Base-by-base conservation (phyloP, 2,113 vertebrate species). In the Marcusenius ussheri region DNA sequence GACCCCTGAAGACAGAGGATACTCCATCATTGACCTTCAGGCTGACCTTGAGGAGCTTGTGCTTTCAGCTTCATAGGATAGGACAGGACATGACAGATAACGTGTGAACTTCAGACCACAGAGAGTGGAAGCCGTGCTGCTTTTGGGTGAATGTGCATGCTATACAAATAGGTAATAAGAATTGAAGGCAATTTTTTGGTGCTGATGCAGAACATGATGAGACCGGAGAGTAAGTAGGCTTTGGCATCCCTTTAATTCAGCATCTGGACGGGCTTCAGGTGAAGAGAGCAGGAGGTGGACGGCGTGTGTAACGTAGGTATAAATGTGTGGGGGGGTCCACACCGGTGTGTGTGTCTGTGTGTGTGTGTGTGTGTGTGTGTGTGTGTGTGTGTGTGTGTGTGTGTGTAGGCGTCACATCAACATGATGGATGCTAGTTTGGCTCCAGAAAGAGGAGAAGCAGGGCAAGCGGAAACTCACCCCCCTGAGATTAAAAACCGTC, bases 311-410 rank as follows among this genome's bases (percentile, higher is more conserved):
- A 3, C 7, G 3, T n/a, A 24, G 5, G 39, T 24, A 47, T 83
- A 21, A 5, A 6, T 83, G 42, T 46, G 42, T 11, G 19, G 1
- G 49, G 27, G 24, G 1, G 1, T 46, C 2, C 21, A 21, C 3
- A 3, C 21, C 17, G 49, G 62, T 88, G 66, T 91, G 90, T 93
- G 92, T 92, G 91, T 88, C 39, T 62, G 90, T 56, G 86, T 74
- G 66, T 74, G 27, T 21, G 3, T 35, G 66, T 11, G 19, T 35
- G 66, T 35, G 9, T 15, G 10, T 13, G n/a, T 70, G 9, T 31
- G 62, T 70, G 66, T 35, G 27, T 74, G 66, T 56, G 19, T 6
- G 53, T 21, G 19, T 56, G 19, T 53, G 51, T 66, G 7, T 9
- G 62, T 27, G 9, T 66, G 62, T n/a, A 9, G 27, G 66, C 10